Percentiles rank a stretch among this genome's conserved stretches.
These are phyloP conservation scores for Limnephilus auricula DNA, from an alignment of 2,888 invertebrate species.

Conservation along the genomic window DNA sequence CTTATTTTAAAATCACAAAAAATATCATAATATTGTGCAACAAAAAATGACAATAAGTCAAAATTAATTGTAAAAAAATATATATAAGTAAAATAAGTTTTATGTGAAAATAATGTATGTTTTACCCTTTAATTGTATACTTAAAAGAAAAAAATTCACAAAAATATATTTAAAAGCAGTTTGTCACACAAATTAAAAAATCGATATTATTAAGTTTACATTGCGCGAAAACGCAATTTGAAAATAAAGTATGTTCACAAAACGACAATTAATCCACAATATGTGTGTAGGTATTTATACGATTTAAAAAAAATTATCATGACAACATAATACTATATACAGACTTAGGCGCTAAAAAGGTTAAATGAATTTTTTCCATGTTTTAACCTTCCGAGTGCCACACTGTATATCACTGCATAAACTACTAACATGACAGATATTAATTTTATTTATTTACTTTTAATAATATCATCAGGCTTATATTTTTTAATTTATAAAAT, in stretches of 20 bases:
- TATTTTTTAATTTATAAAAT: slow-evolving; percentile 31
- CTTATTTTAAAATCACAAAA: background rate
- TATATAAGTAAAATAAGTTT: background rate
- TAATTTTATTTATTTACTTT: background rate
- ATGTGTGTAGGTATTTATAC: background rate
- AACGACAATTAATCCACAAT: background rate
- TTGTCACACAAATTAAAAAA: background rate
- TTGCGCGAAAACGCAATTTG: background rate
- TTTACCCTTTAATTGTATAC: background rate
- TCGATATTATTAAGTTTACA: background rate
- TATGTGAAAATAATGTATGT: background rate
- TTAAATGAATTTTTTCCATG: background rate
- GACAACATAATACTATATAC: background rate
- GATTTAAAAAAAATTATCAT: background rate
- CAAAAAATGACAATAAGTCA: background rate
- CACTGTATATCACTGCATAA: background rate
- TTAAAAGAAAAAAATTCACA: background rate
- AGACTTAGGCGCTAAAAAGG: background rate
- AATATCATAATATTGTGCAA: background rate
- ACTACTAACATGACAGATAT: slow-evolving; percentile 13
- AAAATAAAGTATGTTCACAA: background rate
- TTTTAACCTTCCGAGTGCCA: background rate
- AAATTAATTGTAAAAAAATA: background rate
- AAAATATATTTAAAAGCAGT: background rate
- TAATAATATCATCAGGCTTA: slow-evolving; percentile 34